These are phyloP conservation scores for Elephas maximus DNA, from an alignment of 2,113 vertebrate species.

Conservation along the genomic window DNA sequence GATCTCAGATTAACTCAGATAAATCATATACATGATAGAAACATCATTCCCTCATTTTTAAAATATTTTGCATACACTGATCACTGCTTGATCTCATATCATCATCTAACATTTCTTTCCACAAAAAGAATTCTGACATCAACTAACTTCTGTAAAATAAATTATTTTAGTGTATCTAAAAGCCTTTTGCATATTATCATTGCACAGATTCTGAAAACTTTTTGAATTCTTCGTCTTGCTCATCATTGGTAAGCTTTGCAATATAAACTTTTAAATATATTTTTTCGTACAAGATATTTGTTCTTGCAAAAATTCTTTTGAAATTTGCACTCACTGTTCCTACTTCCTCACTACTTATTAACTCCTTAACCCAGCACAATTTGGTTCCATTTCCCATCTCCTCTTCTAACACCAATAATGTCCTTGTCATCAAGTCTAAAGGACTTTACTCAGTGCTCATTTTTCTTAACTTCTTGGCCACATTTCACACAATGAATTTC, in stretches of 20 bases:
- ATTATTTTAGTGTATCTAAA: background rate
- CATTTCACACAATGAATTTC: background rate
- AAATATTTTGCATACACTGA: background rate
- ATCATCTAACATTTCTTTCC: background rate
- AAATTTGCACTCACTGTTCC: background rate
- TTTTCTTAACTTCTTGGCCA: background rate
- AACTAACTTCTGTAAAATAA: conserved; percentile 8
- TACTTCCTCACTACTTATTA: background rate
- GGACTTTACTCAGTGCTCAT: background rate
- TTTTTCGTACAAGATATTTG: background rate
- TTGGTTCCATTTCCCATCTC: background rate
- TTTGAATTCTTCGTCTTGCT: background rate
- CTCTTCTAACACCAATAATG: background rate
- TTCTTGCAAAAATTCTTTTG: background rate
- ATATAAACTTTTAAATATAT: background rate
- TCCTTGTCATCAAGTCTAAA: background rate
- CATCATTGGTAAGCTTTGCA: background rate
- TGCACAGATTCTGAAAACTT: background rate
- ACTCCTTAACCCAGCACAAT: background rate
- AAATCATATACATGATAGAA: background rate
- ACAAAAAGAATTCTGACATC: conserved; percentile 19
- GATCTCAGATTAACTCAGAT: conserved; percentile 48
- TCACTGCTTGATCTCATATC: background rate
- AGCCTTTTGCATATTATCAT: background rate
- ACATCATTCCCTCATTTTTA: background rate